Evolutionary conservation across 2,113 vertebrate genomes (phyloP), one percentile per base, ranked within the genome.

Genomic region (Illadopsis cleaveri): DNA sequence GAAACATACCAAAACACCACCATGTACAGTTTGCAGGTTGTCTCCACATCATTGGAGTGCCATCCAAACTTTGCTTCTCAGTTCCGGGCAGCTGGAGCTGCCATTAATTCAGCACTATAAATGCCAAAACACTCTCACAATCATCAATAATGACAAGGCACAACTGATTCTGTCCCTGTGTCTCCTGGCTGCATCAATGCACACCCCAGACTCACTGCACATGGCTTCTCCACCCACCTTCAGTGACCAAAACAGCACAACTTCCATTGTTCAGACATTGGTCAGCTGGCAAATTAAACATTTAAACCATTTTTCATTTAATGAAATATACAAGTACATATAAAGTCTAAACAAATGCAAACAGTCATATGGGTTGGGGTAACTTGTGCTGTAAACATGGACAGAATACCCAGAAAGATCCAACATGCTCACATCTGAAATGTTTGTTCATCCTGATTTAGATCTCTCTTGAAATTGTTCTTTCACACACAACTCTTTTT

Each of bases 251-350:
- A 90, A 37, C 81, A 79, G 60, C 17, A 35, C 5, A 47, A 33
- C 69, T 40, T 48, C 25, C 45, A 66, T 51, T 12, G 24, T 54
- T 72, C 66, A 81, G 84, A 56, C 19, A 18, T 22, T 76, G 18
- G 27, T 42, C 85, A 91, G 24, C 28, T 88, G 79, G 45, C 66
- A 90, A 96, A 94, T 96, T 61, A 90, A 97, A 89, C n/a, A 66
- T 54, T 89, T 79, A 40, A 72, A 83, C 14, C 37, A n/a, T 42
- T 57, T 83, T 90, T 95, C 92, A 91, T 75, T 84, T 83, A 64
- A 95, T 94, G 42, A 95, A 94, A 93, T 81, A 95, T 18, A n/a
- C 48, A 94, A 78, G 87, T 78, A 82, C 71, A 82, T 31, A 66
- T 35, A 23, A 84, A 78, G 33, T 64, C 14, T 3, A 83, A 79